phyloP scores from a whole-genome alignment of 2,888 invertebrate species.

The Tetropium fuscum region DNA sequence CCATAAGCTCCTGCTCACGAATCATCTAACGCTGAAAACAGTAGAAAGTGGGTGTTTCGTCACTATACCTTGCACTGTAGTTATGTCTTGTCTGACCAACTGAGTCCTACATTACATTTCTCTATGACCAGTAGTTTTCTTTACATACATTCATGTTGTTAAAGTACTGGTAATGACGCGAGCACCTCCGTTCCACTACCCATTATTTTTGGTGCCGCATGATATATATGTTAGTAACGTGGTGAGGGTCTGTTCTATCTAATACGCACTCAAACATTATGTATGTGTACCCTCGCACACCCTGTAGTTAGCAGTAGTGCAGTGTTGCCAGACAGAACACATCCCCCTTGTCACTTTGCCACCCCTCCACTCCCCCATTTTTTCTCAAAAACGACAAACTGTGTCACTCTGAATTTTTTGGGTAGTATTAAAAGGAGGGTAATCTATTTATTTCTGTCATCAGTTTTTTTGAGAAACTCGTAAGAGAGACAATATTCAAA shows the following conservation, averaged over 20 bases:
- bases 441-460: too few species aligned
- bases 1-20: not conserved
- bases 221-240: constrained; percentile 46
- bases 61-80: constrained; percentile 58
- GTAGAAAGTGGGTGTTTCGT: constrained; percentile 44
- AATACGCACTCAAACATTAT: constrained; percentile 41
- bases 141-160: constrained; percentile 25
- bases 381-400: too few species aligned
- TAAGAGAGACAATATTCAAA: too few species aligned
- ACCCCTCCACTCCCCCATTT: too few species aligned
- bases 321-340: constrained; percentile 39
- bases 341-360: too few species aligned
- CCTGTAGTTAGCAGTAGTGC: constrained; percentile 45
- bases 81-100: constrained; percentile 11
- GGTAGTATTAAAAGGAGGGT: too few species aligned
- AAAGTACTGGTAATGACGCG: constrained; percentile 41
- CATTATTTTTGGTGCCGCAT: constrained; percentile 54
- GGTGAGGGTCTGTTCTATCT: constrained; percentile 53
- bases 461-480: too few species aligned
- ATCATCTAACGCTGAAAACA: constrained; percentile 2
- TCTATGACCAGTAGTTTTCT: constrained; percentile 19
- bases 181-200: constrained; percentile 53
- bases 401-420: too few species aligned
- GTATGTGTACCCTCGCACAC: constrained; percentile 48
- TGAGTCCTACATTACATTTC: constrained; percentile 32